phyloP scores from a whole-genome alignment of 1,140 invertebrate genomes.

The Acyrthosiphon pisum region DNA sequence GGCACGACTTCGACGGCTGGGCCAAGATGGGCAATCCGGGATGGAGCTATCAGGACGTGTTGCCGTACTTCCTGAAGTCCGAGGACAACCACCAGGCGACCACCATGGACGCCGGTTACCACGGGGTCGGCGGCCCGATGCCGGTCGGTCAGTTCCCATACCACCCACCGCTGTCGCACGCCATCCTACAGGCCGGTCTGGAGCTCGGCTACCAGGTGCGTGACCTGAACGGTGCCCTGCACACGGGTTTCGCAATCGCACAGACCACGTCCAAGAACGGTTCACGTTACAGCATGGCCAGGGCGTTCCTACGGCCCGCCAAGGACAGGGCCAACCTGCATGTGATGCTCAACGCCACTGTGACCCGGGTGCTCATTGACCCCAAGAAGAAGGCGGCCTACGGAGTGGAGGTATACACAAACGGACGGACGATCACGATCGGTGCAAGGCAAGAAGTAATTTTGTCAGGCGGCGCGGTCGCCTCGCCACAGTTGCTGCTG shows the following conservation, averaged over 20 bases:
- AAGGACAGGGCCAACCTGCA: conserved; percentile 77
- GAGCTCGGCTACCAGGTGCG: conserved; percentile 68
- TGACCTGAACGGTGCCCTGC: conserved; percentile 83
- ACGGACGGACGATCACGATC: conserved; percentile 68
- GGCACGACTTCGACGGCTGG: conserved; percentile 91
- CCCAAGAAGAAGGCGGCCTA: conserved; percentile 71
- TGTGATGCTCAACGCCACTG: conserved; percentile 78
- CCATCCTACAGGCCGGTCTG: conserved; percentile 76
- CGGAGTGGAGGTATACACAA: conserved; percentile 71
- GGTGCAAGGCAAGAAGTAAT: conserved; percentile 74
- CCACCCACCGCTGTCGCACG: conserved; percentile 81
- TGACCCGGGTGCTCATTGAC: conserved; percentile 76
- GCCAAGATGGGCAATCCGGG: conserved; percentile 82
- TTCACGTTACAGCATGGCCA: conserved; percentile 76
- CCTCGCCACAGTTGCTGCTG: conserved; percentile 82
- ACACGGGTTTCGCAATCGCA: conserved; percentile 82
- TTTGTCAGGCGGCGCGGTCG: conserved; percentile 73
- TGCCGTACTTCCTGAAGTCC: conserved; percentile 87
- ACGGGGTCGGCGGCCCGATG: conserved; percentile 78
- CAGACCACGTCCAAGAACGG: conserved; percentile 90
- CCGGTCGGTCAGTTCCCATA: conserved; percentile 85
- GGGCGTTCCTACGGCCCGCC: conserved; percentile 77
- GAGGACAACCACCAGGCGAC: conserved; percentile 81
- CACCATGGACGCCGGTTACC: conserved; percentile 77
- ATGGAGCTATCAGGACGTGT: conserved; percentile 88